Conservation (phyloP, 2,888 invertebrate species). For the Cephus pygmeus region DNA sequence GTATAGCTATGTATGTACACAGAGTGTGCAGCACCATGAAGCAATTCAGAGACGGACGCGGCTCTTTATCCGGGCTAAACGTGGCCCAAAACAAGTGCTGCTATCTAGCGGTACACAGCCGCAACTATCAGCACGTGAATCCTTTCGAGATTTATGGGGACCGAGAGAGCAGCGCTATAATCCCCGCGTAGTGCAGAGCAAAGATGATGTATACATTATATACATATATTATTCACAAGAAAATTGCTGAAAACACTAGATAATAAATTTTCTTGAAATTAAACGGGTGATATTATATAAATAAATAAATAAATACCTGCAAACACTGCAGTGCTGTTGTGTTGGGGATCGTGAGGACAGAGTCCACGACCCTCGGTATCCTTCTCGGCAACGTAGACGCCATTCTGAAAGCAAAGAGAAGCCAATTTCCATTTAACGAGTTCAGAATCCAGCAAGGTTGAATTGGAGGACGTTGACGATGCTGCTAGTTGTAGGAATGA, state of each 20-base stretch:
- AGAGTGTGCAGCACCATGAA: conserved; percentile 12
- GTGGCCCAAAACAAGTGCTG: background rate
- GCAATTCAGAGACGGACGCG: background rate
- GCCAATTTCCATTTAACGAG: background rate
- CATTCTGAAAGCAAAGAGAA: conserved; percentile 64
- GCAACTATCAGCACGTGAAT: background rate
- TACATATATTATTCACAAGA: background rate
- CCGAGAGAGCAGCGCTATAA: background rate
- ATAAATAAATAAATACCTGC: conserved; percentile 66
- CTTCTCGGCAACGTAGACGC: conserved; percentile 66
- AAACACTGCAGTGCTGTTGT: conserved; percentile 94
- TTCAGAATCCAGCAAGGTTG: background rate
- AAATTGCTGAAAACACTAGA: background rate
- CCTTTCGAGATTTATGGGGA: background rate
- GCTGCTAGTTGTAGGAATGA: background rate
- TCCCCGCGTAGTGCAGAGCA: background rate
- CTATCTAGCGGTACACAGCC: background rate
- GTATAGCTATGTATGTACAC: conserved; percentile 13
- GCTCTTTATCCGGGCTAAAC: background rate
- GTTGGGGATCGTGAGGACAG: conserved; percentile 94
- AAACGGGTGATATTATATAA: background rate
- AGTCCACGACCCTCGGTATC: conserved; percentile 87
- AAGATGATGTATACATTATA: background rate
- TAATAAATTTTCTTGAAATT: background rate
- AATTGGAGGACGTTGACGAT: background rate